These are phyloP conservation scores for Argyresthia albistria DNA, from an alignment of 2,888 invertebrate genomes.

Conservation along the genomic window DNA sequence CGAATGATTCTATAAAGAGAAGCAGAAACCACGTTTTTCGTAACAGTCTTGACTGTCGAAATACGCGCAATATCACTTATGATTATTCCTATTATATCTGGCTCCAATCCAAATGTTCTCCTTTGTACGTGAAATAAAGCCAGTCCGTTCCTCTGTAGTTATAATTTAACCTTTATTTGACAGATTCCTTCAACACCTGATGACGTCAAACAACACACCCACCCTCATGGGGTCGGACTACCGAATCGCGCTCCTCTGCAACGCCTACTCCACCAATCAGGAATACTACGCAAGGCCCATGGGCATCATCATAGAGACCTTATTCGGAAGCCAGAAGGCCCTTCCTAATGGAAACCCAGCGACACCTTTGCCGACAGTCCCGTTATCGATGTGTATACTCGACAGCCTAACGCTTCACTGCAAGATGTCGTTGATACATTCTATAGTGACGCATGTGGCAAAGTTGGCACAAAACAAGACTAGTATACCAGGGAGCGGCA, in stretches of 20 bases:
- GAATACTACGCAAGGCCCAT: conserved; percentile 93
- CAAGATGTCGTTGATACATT: conserved; percentile 90
- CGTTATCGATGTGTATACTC: conserved; percentile 91
- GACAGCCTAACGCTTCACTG: conserved; percentile 96
- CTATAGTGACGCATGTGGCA: conserved; percentile 90
- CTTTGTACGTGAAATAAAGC: no score
- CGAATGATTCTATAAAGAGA: no score
- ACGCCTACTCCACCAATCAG: conserved; percentile 95
- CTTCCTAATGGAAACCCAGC: conserved; percentile 61
- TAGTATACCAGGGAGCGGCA: conserved; percentile 76
- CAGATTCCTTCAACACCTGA: conserved; percentile 89
- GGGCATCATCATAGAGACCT: conserved; percentile 91
- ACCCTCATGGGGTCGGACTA: conserved; percentile 89
- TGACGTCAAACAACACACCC: conserved; percentile 79
- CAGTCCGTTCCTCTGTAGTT: no score
- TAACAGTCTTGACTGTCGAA: no score
- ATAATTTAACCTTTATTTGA: conserved; percentile 26
- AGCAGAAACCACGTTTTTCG: no score
- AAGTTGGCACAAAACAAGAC: conserved; percentile 91
- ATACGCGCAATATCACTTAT: no score
- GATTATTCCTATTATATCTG: no score
- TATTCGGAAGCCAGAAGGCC: conserved; percentile 79
- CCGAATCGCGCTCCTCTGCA: conserved; percentile 92
- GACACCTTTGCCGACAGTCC: conserved; percentile 82
- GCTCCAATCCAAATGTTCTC: no score